Conservation (phyloP, 2,797 vertebrate species). For the Arctocebus calabarensis region DNA sequence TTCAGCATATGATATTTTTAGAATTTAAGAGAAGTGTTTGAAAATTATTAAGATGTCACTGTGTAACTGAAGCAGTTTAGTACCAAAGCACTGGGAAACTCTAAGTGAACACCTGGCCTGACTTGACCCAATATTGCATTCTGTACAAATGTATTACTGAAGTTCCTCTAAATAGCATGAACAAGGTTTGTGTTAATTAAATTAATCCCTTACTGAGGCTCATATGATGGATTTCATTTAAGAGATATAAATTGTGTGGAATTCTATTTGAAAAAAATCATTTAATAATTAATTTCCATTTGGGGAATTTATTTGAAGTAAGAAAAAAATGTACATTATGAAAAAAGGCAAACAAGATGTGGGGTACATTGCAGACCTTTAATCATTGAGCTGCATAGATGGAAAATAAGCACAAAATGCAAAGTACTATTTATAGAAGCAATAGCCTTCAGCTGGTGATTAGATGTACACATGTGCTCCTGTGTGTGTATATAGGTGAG, state of each 20-base stretch:
- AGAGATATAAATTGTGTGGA: not conserved
- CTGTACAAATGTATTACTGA: not conserved
- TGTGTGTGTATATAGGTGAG: not conserved
- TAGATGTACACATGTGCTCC: not conserved
- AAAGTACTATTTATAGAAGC: not conserved
- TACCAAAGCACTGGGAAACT: not conserved
- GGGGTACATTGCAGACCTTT: not conserved
- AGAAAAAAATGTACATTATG: not conserved
- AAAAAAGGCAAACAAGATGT: not conserved
- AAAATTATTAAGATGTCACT: conserved; percentile 45
- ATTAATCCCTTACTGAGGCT: not conserved
- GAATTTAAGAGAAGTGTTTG: not conserved
- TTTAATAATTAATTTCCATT: not conserved
- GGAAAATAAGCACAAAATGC: not conserved
- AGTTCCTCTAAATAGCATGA: not conserved
- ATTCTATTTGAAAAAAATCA: not conserved
- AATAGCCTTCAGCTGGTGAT: not conserved
- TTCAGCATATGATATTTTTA: conserved; percentile 10
- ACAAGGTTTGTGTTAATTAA: conserved; percentile 13
- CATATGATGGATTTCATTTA: not conserved
- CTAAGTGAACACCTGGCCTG: not conserved
- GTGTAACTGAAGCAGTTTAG: not conserved
- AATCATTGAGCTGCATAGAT: not conserved
- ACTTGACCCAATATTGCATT: not conserved
- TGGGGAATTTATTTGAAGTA: not conserved